phyloP scores from a whole-genome alignment of 2,888 invertebrate species.

The Acleris literana region DNA sequence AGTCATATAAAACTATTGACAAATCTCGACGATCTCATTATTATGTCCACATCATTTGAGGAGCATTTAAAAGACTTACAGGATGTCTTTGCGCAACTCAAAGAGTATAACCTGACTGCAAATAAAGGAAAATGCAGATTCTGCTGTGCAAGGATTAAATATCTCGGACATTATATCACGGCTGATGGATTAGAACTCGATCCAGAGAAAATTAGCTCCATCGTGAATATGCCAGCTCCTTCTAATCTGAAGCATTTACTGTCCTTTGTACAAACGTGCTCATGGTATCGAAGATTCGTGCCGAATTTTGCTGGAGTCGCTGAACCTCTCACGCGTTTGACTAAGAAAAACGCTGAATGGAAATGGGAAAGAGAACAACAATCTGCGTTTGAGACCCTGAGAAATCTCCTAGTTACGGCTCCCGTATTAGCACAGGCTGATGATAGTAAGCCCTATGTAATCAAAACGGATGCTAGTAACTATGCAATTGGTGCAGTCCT shows the following conservation, averaged over 20 bases:
- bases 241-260: slow-evolving; percentile 1
- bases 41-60: neutral
- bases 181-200: too few species aligned
- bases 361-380: neutral
- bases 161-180: too few species aligned
- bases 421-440: slow-evolving; percentile 2
- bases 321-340: neutral
- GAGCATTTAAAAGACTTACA: neutral
- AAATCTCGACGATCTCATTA: neutral
- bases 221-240: slow-evolving; percentile 2
- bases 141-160: neutral
- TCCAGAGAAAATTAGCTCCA: neutral
- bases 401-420: neutral
- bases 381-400: neutral
- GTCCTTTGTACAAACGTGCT: slow-evolving; percentile 4
- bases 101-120: neutral
- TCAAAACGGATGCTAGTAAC: neutral
- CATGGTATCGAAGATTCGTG: neutral
- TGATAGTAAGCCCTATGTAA: neutral
- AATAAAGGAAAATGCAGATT: neutral
- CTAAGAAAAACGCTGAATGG: neutral
- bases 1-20: neutral
- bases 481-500: slow-evolving; percentile 7
- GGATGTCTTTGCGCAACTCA: neutral
- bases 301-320: neutral